Percentiles rank a stretch among this genome's conserved stretches.
phyloP scores from a whole-genome alignment of 2,113 vertebrate species.

The Phalacrocorax brasilianus region DNA sequence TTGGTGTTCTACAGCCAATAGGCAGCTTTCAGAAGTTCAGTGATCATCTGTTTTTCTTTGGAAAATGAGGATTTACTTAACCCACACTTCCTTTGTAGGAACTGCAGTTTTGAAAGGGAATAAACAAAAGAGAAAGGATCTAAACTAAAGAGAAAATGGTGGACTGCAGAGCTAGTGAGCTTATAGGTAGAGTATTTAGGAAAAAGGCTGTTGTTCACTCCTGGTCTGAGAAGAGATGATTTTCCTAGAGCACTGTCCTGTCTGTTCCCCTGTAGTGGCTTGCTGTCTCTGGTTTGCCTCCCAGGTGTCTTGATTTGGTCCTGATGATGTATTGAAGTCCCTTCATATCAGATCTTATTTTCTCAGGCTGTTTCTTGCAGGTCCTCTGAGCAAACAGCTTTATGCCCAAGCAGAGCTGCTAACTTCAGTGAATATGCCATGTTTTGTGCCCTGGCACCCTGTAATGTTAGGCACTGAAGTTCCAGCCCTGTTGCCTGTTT shows the following conservation, averaged over 20 bases:
- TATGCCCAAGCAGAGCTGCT: not conserved
- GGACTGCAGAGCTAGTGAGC: not conserved
- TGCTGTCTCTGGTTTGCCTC: not conserved
- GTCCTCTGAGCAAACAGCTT: not conserved
- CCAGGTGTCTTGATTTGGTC: not conserved
- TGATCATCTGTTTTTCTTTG: not conserved
- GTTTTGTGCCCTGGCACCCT: not conserved
- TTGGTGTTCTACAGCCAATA: not conserved
- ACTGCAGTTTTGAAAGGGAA: not conserved
- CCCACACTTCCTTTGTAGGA: not conserved
- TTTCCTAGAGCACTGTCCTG: not conserved
- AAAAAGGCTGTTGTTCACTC: not conserved
- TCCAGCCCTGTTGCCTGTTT: not conserved
- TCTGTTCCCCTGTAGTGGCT: not conserved
- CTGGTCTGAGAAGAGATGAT: not conserved
- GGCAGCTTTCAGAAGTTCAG: not conserved
- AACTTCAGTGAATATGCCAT: not conserved
- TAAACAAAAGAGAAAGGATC: not conserved
- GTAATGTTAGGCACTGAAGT: not conserved
- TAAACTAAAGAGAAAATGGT: not conserved
- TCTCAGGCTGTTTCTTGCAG: not conserved
- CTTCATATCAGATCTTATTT: not conserved
- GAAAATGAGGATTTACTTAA: not conserved
- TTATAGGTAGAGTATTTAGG: not conserved
- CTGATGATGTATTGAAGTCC: not conserved